phyloP scores from a whole-genome alignment of 1,140 invertebrate genomes.

The Neodiprion virginianus region DNA sequence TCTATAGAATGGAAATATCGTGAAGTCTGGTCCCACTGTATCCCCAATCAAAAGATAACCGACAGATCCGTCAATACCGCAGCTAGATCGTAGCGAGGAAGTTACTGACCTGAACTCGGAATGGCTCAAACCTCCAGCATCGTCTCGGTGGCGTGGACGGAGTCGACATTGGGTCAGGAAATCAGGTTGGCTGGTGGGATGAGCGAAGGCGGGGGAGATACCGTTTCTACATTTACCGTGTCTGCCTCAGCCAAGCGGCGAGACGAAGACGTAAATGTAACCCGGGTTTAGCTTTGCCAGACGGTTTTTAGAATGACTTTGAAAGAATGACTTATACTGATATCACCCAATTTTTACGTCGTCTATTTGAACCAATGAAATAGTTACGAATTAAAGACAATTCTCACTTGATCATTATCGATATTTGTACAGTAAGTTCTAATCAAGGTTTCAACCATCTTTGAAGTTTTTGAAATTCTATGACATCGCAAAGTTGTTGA shows the following conservation, averaged over 20 bases:
- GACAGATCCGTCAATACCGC: not conserved
- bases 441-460: too few relatives aligned
- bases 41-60: too few relatives aligned
- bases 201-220: conserved; percentile 27
- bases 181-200: conserved; percentile 45
- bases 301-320: not conserved
- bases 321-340: too few relatives aligned
- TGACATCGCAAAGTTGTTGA: too few relatives aligned
- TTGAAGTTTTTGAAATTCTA: too few relatives aligned
- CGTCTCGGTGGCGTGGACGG: conserved; percentile 14
- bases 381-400: too few relatives aligned
- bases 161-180: conserved; percentile 53
- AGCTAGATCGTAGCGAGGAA: not conserved
- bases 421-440: too few relatives aligned
- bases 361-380: too few relatives aligned
- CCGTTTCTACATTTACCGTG: not conserved
- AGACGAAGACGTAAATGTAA: not conserved
- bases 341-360: too few relatives aligned
- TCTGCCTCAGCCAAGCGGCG: not conserved
- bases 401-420: too few relatives aligned
- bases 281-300: not conserved
- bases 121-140: not conserved
- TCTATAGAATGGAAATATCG: not conserved
- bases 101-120: not conserved
- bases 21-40: not conserved